Conservation (phyloP, 2,113 vertebrate genomes). For the Sturnira hondurensis region DNA sequence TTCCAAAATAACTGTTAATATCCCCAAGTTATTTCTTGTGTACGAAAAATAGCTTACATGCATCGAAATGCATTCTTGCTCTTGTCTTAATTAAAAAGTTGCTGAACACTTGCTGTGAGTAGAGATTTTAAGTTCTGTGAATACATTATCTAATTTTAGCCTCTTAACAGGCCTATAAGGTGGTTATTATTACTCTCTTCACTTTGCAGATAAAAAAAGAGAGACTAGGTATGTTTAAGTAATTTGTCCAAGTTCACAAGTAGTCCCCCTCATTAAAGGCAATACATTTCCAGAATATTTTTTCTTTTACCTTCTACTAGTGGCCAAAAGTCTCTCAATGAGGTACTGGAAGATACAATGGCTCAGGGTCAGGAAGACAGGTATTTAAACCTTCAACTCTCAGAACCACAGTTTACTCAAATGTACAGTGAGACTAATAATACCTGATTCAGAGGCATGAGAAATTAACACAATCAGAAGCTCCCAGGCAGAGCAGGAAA, state of each 20-base stretch:
- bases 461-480: conserved; percentile 15
- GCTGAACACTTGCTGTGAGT: neutral
- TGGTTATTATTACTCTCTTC: neutral
- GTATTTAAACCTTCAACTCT: neutral
- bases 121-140: neutral
- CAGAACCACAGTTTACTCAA: neutral
- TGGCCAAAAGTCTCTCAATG: neutral
- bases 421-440: neutral
- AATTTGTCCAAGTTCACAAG: neutral
- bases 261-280: neutral
- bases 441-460: neutral
- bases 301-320: neutral
- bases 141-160: neutral
- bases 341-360: neutral
- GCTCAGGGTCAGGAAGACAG: neutral
- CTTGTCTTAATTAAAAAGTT: neutral
- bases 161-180: neutral
- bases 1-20: neutral
- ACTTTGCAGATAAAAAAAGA: neutral
- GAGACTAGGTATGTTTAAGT: neutral
- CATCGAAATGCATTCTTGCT: neutral
- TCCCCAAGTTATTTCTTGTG: neutral
- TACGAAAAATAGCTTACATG: neutral
- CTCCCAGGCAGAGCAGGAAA: neutral
- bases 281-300: conserved; percentile 12